Percentiles rank a stretch among this genome's conserved stretches.
Conservation (phyloP, 92 coral and sea anemone genomes). For the Galaxea fascicularis region DNA sequence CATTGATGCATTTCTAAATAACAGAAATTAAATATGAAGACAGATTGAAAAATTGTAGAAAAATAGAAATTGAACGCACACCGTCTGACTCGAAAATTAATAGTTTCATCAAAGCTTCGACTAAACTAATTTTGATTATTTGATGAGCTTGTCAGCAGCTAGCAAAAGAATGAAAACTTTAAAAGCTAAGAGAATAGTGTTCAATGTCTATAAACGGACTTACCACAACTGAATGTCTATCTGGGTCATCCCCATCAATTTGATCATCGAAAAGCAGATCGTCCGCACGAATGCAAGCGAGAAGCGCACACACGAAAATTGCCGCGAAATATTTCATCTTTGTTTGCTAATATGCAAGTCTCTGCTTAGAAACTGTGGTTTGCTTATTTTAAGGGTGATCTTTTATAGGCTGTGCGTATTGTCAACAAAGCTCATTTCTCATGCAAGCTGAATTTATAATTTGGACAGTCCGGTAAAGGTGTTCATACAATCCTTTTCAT, state of each 20-base stretch:
- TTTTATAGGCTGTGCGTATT: background rate
- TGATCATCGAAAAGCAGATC: background rate
- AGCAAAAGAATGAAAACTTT: too few species aligned
- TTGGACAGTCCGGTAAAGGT: constrained; percentile 10
- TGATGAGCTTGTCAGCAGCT: too few species aligned
- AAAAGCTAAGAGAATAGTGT: background rate
- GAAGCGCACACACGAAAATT: constrained; percentile 8
- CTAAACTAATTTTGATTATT: too few species aligned
- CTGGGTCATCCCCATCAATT: constrained; percentile 54
- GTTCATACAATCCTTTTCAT: background rate
- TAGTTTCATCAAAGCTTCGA: too few species aligned
- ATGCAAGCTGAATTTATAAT: background rate
- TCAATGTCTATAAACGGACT: background rate
- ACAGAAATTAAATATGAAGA: too few species aligned
- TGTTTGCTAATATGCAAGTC: background rate
- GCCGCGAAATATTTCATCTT: constrained; percentile 10
- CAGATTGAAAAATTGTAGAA: too few species aligned
- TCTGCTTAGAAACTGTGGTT: background rate
- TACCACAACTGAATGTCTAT: constrained; percentile 78
- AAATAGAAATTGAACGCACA: too few species aligned
- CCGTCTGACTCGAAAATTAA: too few species aligned
- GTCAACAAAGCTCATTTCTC: background rate
- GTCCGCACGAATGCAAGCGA: constrained; percentile 28
- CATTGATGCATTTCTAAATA: too few species aligned
- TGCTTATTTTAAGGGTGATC: background rate